Base-by-base conservation (phyloP, 2,797 vertebrate genomes). In the Pelobates cultripes region DNA sequence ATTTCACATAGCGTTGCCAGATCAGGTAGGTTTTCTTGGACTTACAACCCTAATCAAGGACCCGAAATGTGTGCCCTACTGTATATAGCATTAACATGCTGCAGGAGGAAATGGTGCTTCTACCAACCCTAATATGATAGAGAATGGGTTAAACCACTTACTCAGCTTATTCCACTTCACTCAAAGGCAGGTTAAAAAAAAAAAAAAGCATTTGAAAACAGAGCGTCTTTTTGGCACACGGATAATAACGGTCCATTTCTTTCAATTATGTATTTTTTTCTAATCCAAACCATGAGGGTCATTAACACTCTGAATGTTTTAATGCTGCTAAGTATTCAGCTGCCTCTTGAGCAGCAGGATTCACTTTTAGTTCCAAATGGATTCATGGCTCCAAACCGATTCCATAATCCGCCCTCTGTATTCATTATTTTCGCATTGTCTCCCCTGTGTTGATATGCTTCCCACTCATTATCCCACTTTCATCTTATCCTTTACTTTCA, bases 211-310 rank as follows among this genome's bases (percentile, higher is more conserved):
- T 78, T 63, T 82, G 80, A 60, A 77, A 77, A 73, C 42, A 77
- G 3, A 57, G 75, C 55, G 70, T 3, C 2, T 57, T 77, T 70
- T 77, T 77, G 70, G 75, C 74, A 60, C 57, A 12, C 40, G 1
- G 9, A 47, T 55, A 77, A 77, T 64, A 77, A 73, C 12, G 60
- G 28, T 73, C 66, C 79, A 66, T 77, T 77, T 82, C 71, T 75
- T 41, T 53, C 68, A 70, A 70, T 70, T 70, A 74, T 5, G 44
- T 28, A 28, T 28, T 67, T 86, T 60, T 64, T 81, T 64, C 0
- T 4, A 43, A 70, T 60, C 0, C 3, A 70, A 28, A 70, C 45
- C 4, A n/a, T 83, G 82, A 79, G 17, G 40, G 70, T 69, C 81
- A 73, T 78, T 75, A 74, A 43, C 68, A 66, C 40, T 43, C 64